Conservation (phyloP, 2,113 vertebrate species). For the Alethe castanea region DNA sequence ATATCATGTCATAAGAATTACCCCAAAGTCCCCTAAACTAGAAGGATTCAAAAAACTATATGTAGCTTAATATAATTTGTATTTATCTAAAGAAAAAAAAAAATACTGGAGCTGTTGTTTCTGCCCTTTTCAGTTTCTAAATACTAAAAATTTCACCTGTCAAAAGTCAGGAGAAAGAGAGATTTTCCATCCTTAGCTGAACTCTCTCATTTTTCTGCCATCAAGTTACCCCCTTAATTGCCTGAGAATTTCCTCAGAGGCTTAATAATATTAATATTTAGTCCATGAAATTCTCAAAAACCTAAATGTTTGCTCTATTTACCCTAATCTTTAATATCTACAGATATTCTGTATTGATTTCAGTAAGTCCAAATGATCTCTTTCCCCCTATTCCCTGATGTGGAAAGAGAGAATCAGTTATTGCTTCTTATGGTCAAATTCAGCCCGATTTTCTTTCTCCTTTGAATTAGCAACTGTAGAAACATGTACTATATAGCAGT, state of each 20-base stretch:
- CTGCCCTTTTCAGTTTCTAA: background rate
- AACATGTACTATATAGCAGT: background rate
- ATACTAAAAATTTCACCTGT: background rate
- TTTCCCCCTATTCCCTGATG: background rate
- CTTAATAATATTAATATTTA: constrained; percentile 11
- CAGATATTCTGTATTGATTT: background rate
- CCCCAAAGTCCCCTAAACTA: background rate
- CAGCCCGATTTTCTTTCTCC: background rate
- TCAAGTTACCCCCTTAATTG: background rate
- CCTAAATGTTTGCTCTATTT: background rate
- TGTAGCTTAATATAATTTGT: background rate
- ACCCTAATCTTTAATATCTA: background rate
- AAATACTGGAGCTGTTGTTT: background rate
- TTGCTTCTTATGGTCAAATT: background rate
- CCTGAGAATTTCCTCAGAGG: background rate
- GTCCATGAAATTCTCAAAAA: background rate
- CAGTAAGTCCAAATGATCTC: background rate
- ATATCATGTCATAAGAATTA: background rate
- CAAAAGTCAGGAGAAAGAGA: background rate
- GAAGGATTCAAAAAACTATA: background rate
- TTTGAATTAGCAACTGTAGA: background rate
- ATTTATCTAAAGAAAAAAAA: background rate
- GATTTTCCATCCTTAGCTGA: background rate
- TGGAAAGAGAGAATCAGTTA: background rate
- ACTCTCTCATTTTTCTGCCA: background rate